These are phyloP conservation scores for Cheilosia grossa DNA, from an alignment of 2,888 invertebrate genomes.

Conservation along the genomic window DNA sequence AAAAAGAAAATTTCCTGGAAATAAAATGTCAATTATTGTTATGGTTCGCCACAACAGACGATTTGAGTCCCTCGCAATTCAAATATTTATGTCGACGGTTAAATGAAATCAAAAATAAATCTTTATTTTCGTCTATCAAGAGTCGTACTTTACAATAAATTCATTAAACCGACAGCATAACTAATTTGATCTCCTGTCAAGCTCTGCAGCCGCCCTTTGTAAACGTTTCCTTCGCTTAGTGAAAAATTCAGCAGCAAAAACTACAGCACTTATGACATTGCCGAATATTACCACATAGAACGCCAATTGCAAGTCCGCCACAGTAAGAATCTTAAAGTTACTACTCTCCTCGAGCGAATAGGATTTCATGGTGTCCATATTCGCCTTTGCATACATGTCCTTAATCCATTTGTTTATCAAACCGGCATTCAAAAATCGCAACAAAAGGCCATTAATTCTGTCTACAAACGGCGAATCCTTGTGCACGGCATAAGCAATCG, in stretches of 20 bases:
- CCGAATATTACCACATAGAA: conserved; percentile 82
- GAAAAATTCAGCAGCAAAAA: conserved; percentile 76
- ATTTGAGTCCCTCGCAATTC: no score
- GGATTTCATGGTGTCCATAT: conserved; percentile 74
- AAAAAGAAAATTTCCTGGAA: no score
- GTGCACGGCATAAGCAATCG: conserved; percentile 81
- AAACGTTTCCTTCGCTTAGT: not conserved
- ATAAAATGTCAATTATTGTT: no score
- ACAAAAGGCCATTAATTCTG: conserved; percentile 80
- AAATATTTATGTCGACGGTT: no score
- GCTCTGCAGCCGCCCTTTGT: not conserved
- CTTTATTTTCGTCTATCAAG: no score
- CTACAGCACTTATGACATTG: conserved; percentile 76
- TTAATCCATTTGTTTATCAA: conserved; percentile 81
- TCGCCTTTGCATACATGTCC: conserved; percentile 78
- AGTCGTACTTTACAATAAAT: no score
- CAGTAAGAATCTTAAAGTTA: conserved; percentile 79
- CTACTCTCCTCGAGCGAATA: conserved; percentile 63
- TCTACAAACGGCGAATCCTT: conserved; percentile 81
- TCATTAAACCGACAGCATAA: no score
- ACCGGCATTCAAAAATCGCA: conserved; percentile 80
- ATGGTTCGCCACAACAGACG: no score
- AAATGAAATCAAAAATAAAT: no score
- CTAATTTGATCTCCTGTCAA: not conserved
- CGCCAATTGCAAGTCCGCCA: conserved; percentile 81